phyloP scores from a whole-genome alignment of 2,888 invertebrate genomes.

The Bellardia bayeri region DNA sequence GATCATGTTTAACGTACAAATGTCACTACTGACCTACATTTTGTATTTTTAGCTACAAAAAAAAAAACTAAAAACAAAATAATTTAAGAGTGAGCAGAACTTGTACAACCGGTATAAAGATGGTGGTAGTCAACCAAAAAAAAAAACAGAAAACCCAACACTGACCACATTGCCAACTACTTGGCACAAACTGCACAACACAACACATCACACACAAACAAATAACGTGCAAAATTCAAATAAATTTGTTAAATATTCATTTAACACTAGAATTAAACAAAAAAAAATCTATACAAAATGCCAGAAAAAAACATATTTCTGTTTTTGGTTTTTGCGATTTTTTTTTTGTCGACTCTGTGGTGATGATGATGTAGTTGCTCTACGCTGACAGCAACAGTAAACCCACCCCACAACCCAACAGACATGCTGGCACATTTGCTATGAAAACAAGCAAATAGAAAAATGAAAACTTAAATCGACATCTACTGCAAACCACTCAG shows the following conservation, averaged over 20 bases:
- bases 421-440: conserved; percentile 48
- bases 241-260: conserved; percentile 66
- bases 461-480: conserved; percentile 37
- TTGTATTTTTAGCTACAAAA: conserved; percentile 45
- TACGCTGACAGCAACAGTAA: conserved; percentile 15
- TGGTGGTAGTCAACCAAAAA: background rate
- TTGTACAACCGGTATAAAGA: conserved; percentile 63
- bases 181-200: background rate
- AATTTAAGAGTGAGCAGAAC: conserved; percentile 59
- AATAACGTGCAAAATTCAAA: conserved; percentile 69
- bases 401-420: conserved; percentile 21
- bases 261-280: conserved; percentile 62
- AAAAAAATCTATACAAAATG: conserved; percentile 32
- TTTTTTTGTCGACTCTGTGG: background rate
- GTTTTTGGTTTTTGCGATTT: conserved; percentile 17
- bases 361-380: conserved; percentile 33
- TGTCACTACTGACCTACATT: conserved; percentile 72
- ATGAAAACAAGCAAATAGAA: conserved; percentile 31
- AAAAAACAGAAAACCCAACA: background rate
- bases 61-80: conserved; percentile 21
- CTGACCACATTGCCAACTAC: conserved; percentile 52
- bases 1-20: conserved; percentile 59
- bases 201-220: conserved; percentile 16
- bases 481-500: conserved; percentile 20
- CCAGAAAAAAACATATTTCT: background rate